These are phyloP conservation scores for Craterocephalus amniculus DNA, from an alignment of 2,797 vertebrate species.

Conservation along the genomic window DNA sequence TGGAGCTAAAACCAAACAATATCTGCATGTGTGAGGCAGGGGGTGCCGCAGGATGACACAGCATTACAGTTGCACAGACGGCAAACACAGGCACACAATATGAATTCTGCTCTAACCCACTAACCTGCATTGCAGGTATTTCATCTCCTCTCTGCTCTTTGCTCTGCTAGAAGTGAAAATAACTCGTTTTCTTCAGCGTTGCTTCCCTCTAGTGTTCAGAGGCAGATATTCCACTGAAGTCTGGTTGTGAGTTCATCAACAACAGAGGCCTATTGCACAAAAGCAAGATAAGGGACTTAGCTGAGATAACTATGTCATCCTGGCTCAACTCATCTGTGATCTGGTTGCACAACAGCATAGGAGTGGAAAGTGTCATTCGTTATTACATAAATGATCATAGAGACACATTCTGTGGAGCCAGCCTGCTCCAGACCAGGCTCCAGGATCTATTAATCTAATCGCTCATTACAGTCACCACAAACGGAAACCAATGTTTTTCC, in stretches of 20 bases:
- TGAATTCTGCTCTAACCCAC: constrained; percentile 68
- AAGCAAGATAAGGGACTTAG: neutral
- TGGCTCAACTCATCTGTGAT: neutral
- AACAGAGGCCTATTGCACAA: neutral
- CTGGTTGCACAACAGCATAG: too few relatives aligned
- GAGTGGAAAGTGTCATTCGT: neutral
- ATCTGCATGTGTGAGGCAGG: neutral
- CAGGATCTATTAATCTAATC: neutral
- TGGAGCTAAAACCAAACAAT: neutral
- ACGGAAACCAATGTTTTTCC: neutral
- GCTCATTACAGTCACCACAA: neutral
- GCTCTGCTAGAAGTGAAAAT: neutral
- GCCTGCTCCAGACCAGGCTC: too few relatives aligned
- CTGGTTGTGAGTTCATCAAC: neutral
- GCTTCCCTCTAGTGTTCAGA: constrained; percentile 56
- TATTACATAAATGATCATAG: neutral
- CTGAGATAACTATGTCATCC: neutral
- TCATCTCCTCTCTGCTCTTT: constrained; percentile 13
- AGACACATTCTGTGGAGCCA: neutral
- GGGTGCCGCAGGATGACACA: neutral
- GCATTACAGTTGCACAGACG: constrained; percentile 1
- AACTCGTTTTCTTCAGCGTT: neutral
- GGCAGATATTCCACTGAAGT: neutral
- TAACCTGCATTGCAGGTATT: constrained; percentile 72
- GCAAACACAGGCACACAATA: neutral